These are phyloP conservation scores for Lacerta agilis DNA, from an alignment of 2,797 vertebrate genomes.

Conservation along the genomic window DNA sequence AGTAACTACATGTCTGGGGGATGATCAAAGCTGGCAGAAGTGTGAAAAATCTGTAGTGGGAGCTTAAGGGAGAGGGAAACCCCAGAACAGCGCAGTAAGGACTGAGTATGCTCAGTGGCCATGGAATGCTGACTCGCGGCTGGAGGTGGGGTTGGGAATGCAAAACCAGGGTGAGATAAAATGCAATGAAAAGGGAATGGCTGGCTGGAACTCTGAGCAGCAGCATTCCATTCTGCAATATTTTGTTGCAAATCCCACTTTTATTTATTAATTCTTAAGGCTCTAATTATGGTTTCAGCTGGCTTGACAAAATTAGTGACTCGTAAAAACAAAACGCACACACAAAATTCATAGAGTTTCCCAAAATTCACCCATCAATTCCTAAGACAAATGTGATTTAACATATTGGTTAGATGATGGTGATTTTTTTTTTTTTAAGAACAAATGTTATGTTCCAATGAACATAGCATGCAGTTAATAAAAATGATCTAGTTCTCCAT, in stretches of 20 bases:
- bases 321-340: neutral
- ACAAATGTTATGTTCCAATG: neutral
- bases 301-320: neutral
- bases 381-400: neutral
- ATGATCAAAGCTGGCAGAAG: neutral
- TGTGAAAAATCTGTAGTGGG: neutral
- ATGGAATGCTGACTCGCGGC: neutral
- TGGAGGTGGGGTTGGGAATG: neutral
- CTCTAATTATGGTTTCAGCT: constrained; percentile 1
- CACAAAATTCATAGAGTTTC: neutral
- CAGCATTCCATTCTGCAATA: neutral
- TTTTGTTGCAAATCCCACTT: neutral
- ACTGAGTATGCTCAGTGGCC: neutral
- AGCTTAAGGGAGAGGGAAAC: neutral
- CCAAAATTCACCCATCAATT: neutral
- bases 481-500: neutral
- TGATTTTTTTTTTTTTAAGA: neutral
- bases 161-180: neutral
- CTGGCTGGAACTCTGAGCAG: neutral
- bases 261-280: neutral
- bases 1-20: too few relatives aligned
- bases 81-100: neutral
- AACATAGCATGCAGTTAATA: neutral
- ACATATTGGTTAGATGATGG: neutral
- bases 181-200: neutral